These are phyloP conservation scores for Emberiza fucata DNA, from an alignment of 2,113 vertebrate genomes.

Conservation along the genomic window DNA sequence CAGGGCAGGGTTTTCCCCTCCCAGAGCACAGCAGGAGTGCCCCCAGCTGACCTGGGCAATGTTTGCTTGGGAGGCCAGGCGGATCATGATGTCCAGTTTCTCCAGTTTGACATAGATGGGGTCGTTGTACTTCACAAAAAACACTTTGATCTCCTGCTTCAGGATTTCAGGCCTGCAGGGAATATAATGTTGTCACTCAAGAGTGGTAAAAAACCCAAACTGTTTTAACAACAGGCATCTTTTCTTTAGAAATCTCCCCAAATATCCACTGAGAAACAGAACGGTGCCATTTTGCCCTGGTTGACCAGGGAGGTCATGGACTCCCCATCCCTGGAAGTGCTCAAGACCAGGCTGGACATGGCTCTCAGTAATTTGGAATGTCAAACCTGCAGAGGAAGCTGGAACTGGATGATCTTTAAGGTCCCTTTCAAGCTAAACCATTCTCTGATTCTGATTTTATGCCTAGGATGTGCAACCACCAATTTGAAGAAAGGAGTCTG, in stretches of 20 bases:
- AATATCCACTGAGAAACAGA: not conserved
- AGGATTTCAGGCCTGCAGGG: slow-evolving; percentile 91
- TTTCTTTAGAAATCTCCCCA: not conserved
- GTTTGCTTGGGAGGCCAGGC: slow-evolving; percentile 96
- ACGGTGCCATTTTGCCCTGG: not conserved
- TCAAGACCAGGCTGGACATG: not conserved
- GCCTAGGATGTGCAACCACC: not conserved
- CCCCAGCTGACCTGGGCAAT: slow-evolving; percentile 89
- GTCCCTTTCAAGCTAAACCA: not conserved
- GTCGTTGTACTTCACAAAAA: slow-evolving; percentile 99
- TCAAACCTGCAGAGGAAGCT: not conserved
- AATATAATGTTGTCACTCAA: not conserved
- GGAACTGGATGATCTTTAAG: not conserved
- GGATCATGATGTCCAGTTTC: slow-evolving; percentile 99
- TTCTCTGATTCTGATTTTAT: not conserved
- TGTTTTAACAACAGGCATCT: not conserved
- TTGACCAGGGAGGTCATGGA: not conserved
- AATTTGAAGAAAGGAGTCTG: not conserved
- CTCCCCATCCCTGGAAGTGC: not conserved
- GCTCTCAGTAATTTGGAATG: not conserved
- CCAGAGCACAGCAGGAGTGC: not conserved
- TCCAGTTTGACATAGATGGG: slow-evolving; percentile 99
- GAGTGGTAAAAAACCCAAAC: not conserved
- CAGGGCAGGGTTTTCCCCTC: not conserved
- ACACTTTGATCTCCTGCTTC: slow-evolving; percentile 99